phyloP scores from a whole-genome alignment of 2,888 invertebrate species.

The Patella depressa region DNA sequence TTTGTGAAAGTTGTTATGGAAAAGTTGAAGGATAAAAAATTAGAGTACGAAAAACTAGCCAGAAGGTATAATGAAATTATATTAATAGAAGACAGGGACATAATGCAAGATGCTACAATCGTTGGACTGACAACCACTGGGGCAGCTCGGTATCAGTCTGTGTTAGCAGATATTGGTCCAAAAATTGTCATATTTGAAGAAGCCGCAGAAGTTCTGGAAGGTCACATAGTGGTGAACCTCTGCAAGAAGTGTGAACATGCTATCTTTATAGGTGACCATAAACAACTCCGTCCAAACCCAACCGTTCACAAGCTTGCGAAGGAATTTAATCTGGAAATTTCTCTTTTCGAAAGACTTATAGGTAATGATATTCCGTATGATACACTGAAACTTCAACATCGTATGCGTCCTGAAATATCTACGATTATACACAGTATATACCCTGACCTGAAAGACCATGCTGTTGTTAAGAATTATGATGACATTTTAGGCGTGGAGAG shows the following conservation, averaged over 20 bases:
- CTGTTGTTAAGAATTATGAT: conserved; percentile 48
- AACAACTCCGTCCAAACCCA: conserved; percentile 83
- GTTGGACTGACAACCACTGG: conserved; percentile 67
- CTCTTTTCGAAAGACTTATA: conserved; percentile 86
- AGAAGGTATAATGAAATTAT: conserved; percentile 44
- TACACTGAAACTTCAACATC: conserved; percentile 77
- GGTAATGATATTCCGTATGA: conserved; percentile 77
- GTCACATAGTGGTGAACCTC: conserved; percentile 84
- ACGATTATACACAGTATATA: conserved; percentile 63
- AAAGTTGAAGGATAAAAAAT: conserved; percentile 43
- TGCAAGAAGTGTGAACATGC: conserved; percentile 83
- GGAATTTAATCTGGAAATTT: conserved; percentile 81
- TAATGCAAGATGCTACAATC: conserved; percentile 50
- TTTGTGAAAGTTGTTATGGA: conserved; percentile 39
- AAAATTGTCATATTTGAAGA: conserved; percentile 80
- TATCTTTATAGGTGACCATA: conserved; percentile 87
- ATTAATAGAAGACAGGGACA: conserved; percentile 54
- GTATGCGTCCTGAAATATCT: conserved; percentile 69
- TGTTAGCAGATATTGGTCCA: conserved; percentile 65
- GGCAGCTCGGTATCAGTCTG: conserved; percentile 60
- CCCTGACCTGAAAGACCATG: conserved; percentile 56
- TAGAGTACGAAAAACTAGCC: conserved; percentile 47
- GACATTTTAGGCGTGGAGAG: conserved; percentile 53
- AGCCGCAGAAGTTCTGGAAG: conserved; percentile 89
- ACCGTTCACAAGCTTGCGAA: conserved; percentile 80